These are phyloP conservation scores for Coranthus polyacanthus DNA, from an alignment of 2,797 vertebrate genomes.

Conservation along the genomic window DNA sequence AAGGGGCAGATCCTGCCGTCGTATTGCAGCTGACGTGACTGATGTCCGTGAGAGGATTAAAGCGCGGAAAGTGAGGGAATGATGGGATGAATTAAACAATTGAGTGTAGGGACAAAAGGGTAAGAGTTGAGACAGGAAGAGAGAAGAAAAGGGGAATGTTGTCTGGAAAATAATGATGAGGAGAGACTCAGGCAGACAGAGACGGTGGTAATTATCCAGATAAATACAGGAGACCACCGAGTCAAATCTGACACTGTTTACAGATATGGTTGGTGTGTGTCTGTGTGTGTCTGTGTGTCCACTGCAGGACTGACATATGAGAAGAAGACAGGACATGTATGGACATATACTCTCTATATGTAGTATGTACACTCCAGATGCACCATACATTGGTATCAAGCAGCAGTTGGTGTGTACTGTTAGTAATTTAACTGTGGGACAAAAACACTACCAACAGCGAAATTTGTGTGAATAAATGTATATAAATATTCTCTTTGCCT, in stretches of 20 bases:
- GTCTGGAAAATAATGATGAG: constrained; percentile 30
- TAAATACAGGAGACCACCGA: constrained; percentile 30
- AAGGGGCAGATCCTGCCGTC: constrained; percentile 41
- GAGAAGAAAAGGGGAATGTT: neutral
- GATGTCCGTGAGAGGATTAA: constrained; percentile 22
- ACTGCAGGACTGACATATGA: neutral
- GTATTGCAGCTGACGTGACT: constrained; percentile 25
- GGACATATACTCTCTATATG: neutral
- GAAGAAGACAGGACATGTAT: no score
- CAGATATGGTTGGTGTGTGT: neutral
- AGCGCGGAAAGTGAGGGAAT: constrained; percentile 23
- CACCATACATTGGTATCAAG: no score
- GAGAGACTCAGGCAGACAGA: constrained; percentile 26
- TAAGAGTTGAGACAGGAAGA: constrained; percentile 5
- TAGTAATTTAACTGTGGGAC: no score
- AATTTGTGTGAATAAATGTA: no score
- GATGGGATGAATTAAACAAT: constrained; percentile 15
- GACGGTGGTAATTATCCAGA: constrained; percentile 33
- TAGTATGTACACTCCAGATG: no score
- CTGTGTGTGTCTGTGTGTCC: neutral
- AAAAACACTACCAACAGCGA: no score
- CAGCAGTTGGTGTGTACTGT: no score
- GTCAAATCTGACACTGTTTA: constrained; percentile 7
- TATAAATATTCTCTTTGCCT: no score
- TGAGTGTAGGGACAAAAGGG: constrained; percentile 5